Percentiles rank a stretch among this genome's conserved stretches.
Evolutionary conservation across 2,113 vertebrate species (phyloP).

Genomic region (Lamprotornis superbus): DNA sequence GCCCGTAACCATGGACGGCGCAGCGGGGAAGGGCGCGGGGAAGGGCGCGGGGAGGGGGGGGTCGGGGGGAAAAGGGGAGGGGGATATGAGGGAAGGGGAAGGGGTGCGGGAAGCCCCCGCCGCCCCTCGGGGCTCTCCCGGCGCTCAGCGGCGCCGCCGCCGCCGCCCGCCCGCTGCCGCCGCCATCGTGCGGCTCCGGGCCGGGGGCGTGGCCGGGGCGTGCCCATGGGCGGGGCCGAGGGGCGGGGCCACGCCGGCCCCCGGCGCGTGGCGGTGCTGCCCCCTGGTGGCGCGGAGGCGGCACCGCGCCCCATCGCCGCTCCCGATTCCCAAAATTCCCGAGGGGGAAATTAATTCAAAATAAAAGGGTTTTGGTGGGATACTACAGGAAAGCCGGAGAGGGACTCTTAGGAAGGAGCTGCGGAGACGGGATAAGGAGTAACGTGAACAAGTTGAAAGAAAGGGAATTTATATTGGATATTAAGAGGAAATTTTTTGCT

Average conservation of each 20-base stretch:
- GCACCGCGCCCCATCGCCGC: not conserved
- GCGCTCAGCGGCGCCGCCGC: no score
- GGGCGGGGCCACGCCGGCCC: not conserved
- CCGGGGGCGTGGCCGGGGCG: not conserved
- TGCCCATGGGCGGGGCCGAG: not conserved
- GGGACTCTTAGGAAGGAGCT: not conserved
- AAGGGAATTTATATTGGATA: not conserved
- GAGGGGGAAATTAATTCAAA: rapidly evolving
- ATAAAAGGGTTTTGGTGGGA: no score
- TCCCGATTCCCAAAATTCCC: not conserved
- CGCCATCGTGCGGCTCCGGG: no score
- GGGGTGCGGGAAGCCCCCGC: no score
- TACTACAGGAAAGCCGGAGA: not conserved
- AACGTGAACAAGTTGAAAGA: not conserved
- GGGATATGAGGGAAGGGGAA: no score
- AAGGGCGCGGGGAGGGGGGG: not conserved
- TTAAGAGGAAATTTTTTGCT: not conserved
- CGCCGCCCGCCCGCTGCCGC: no score
- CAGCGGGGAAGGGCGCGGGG: not conserved
- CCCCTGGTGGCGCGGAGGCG: not conserved
- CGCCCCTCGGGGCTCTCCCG: no score
- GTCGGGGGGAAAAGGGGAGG: no score
- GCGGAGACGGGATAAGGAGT: not conserved
- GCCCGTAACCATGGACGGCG: not conserved
- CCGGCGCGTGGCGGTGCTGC: not conserved